Percentiles rank a stretch among this genome's conserved stretches.
phyloP scores from a whole-genome alignment of 2,888 invertebrate genomes.

The Rhagium mordax region DNA sequence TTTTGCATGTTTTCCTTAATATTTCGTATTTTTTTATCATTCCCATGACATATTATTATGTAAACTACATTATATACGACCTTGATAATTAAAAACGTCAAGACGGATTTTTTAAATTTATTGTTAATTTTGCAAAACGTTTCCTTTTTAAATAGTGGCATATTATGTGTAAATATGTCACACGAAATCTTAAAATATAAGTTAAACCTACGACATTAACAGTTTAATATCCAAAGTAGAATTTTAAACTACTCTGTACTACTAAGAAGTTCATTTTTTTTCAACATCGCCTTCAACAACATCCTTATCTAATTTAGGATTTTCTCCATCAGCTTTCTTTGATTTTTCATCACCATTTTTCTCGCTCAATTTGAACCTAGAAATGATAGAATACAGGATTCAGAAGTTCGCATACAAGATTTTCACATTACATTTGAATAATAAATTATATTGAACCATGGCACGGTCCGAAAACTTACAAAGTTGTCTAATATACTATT shows the following conservation, averaged over 20 bases:
- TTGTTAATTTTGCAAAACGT: no score
- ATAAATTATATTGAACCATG: no score
- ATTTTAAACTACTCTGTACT: neutral
- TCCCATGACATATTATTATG: no score
- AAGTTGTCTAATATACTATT: no score
- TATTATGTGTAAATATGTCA: neutral
- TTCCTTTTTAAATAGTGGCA: neutral
- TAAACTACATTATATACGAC: no score
- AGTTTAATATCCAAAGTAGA: neutral
- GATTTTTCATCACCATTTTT: slow-evolving; percentile 28
- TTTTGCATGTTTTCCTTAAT: neutral
- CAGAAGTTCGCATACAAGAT: no score
- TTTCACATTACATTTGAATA: no score
- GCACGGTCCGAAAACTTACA: no score
- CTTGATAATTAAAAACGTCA: no score
- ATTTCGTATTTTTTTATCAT: neutral
- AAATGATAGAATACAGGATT: slow-evolving; percentile 2
- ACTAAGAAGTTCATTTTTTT: slow-evolving; percentile 9
- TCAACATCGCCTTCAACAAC: slow-evolving; percentile 6
- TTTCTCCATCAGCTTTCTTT: slow-evolving; percentile 4
- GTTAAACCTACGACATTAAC: neutral
- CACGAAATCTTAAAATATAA: neutral
- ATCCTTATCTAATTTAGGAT: slow-evolving; percentile 9
- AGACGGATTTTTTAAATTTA: no score
- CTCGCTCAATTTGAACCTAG: slow-evolving; percentile 33